Conservation (phyloP, 2,888 invertebrate species). For the Stenotaenia linearis region DNA sequence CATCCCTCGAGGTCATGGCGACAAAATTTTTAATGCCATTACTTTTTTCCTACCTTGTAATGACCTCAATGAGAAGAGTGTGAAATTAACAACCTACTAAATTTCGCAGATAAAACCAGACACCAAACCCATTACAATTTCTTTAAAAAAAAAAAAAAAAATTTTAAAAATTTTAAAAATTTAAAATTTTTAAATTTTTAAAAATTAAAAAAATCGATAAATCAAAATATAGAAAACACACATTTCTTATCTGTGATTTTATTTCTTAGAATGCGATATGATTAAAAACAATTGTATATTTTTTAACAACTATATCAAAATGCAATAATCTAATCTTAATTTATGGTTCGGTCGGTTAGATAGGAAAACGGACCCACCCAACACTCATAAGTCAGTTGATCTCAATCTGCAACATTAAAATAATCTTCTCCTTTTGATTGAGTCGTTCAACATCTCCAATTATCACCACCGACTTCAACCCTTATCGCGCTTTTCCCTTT, state of each 20-base stretch:
- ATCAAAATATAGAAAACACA: not conserved
- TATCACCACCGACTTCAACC: constrained; percentile 7
- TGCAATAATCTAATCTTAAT: constrained; percentile 23
- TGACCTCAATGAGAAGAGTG: constrained; percentile 21
- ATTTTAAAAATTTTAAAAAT: not conserved
- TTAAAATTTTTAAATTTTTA: too few relatives aligned
- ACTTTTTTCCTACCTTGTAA: not conserved
- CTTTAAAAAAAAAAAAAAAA: not conserved
- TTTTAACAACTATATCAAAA: not conserved
- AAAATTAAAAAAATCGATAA: not conserved
- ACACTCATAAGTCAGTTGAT: constrained; percentile 14
- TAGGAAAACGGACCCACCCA: constrained; percentile 13
- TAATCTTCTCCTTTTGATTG: constrained; percentile 19
- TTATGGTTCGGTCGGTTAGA: constrained; percentile 8
- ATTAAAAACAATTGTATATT: constrained; percentile 1
- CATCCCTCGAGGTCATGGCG: not conserved
- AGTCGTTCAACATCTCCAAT: constrained; percentile 12
- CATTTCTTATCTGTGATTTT: not conserved
- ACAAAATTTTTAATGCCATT: constrained; percentile 8
- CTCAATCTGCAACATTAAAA: constrained; percentile 21
- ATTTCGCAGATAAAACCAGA: constrained; percentile 23
- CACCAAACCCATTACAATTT: not conserved
- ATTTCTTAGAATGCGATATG: not conserved
- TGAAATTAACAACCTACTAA: constrained; percentile 24
- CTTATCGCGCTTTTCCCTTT: not conserved